These are phyloP conservation scores for Psilopogon haemacephalus DNA, from an alignment of 2,113 vertebrate genomes.

Conservation along the genomic window DNA sequence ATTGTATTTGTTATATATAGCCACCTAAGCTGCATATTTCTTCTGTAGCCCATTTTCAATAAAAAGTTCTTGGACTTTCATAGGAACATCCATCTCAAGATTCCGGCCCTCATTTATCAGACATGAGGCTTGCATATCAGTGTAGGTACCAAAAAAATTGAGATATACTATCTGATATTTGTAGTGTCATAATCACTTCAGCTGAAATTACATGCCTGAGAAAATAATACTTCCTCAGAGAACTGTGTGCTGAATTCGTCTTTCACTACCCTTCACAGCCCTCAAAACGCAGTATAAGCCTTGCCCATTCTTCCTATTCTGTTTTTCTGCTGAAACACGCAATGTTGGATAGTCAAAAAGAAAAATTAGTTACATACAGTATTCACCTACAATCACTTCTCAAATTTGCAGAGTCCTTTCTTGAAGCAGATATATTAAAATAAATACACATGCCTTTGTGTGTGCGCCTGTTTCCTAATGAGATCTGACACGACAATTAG, in stretches of 20 bases:
- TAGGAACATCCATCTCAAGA: fast-evolving
- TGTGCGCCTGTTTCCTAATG: not conserved
- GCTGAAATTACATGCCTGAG: not conserved
- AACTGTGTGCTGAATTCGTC: not conserved
- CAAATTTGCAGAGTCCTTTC: not conserved
- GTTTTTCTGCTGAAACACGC: not conserved
- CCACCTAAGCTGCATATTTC: not conserved
- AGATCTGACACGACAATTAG: constrained; percentile 36
- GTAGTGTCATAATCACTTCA: not conserved
- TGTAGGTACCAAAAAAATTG: not conserved
- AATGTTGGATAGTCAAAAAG: not conserved
- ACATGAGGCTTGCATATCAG: not conserved
- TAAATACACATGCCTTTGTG: not conserved
- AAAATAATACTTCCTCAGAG: not conserved
- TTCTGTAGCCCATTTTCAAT: fast-evolving
- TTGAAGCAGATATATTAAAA: not conserved
- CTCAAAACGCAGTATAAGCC: not conserved
- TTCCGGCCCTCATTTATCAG: not conserved
- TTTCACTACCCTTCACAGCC: not conserved
- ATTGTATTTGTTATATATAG: not conserved
- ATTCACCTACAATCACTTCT: not conserved
- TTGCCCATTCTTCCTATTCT: not conserved
- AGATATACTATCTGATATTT: not conserved
- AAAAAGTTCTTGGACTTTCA: not conserved
- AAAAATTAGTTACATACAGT: not conserved